Percentiles rank a stretch among this genome's conserved stretches.
Conservation (phyloP, 1,140 invertebrate genomes). For the Nebria ingens region DNA sequence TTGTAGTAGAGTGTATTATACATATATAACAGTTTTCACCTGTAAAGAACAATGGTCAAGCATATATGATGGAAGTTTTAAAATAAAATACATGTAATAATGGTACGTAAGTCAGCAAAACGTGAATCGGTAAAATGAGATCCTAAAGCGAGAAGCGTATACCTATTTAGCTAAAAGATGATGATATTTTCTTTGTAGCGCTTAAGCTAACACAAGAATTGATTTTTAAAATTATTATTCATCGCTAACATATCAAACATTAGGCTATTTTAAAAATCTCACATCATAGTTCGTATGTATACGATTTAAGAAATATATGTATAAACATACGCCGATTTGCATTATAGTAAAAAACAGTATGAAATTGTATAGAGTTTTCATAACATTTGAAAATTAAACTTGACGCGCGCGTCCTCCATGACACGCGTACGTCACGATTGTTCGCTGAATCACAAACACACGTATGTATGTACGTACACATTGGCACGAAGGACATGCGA, state of each 20-base stretch:
- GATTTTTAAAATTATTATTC: neutral
- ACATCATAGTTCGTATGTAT: constrained; percentile 7
- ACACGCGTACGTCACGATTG: too few species aligned
- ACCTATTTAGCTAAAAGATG: neutral
- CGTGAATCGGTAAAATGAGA: too few species aligned
- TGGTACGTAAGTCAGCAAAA: too few species aligned
- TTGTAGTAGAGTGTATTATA: too few species aligned
- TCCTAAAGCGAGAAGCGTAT: neutral
- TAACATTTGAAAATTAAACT: neutral
- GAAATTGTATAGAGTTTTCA: constrained; percentile 15
- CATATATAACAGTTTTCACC: too few species aligned
- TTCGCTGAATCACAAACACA: too few species aligned
- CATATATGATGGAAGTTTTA: too few species aligned
- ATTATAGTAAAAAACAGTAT: constrained; percentile 27
- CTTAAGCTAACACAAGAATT: neutral
- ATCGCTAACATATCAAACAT: constrained; percentile 7
- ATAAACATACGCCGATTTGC: constrained; percentile 21
- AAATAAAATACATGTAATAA: too few species aligned
- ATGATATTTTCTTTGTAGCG: neutral
- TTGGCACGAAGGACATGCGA: too few species aligned
- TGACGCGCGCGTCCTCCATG: too few species aligned
- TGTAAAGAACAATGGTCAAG: too few species aligned
- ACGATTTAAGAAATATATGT: constrained; percentile 16
- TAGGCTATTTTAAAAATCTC: constrained; percentile 1
- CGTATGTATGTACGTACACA: too few species aligned